A percentile compares a stretch with the other conserved stretches of the same genome.
Evolutionary conservation across 2,888 invertebrate species (phyloP).

Genomic region (Resseliella maxima): DNA sequence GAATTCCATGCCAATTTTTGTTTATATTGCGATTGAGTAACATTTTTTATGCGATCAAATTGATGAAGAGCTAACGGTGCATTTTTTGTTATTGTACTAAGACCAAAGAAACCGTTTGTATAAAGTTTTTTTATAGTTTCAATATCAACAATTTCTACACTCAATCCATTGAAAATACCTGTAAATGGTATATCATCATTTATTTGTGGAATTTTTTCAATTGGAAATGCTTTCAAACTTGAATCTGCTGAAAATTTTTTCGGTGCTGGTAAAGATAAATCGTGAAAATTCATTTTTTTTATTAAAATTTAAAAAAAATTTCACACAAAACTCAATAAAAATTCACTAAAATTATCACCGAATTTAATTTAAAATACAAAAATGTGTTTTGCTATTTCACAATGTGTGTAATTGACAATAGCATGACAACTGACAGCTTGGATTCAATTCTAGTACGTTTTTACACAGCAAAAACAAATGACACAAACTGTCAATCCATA

Average conservation of each 20-base stretch:
- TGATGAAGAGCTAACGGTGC: slow-evolving; percentile 68
- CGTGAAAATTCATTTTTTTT: neutral
- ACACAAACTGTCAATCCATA: slow-evolving; percentile 40
- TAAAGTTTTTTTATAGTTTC: slow-evolving; percentile 74
- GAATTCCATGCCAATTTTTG: slow-evolving; percentile 72
- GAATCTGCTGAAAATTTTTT: neutral
- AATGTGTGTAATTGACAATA: no score
- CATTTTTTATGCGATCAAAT: slow-evolving; percentile 67
- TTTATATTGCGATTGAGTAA: slow-evolving; percentile 72
- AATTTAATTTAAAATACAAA: neutral
- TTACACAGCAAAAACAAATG: no score
- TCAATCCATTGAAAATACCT: slow-evolving; percentile 76
- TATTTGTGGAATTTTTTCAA: slow-evolving; percentile 66
- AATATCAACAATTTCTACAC: slow-evolving; percentile 73
- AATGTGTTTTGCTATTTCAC: no score
- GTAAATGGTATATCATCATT: slow-evolving; percentile 69
- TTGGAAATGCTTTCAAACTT: slow-evolving; percentile 64
- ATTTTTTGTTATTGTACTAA: slow-evolving; percentile 75
- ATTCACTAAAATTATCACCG: neutral
- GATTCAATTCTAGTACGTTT: neutral
- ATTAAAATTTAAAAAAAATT: neutral
- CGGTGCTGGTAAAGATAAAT: neutral
- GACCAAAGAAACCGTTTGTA: slow-evolving; percentile 82
- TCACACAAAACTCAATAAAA: slow-evolving; percentile 2
- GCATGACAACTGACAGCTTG: slow-evolving; percentile 42